These are phyloP conservation scores for Cyrtonyx montezumae DNA, from an alignment of 2,113 vertebrate genomes.

Conservation along the genomic window DNA sequence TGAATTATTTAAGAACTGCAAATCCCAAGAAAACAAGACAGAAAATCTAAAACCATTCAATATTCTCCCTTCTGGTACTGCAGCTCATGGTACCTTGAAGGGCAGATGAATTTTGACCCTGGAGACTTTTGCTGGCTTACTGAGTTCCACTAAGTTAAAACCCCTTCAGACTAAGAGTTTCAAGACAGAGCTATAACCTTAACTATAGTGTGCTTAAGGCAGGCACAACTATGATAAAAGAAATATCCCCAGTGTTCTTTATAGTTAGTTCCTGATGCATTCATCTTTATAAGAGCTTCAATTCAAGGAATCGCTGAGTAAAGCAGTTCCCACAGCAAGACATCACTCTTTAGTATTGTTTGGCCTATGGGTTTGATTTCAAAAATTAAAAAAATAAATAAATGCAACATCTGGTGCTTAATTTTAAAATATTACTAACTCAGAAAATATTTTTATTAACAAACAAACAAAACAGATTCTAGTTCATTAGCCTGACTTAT, in stretches of 20 bases:
- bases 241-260: not conserved
- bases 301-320: not conserved
- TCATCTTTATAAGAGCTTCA: not conserved
- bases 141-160: not conserved
- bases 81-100: not conserved
- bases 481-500: not conserved
- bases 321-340: conserved; percentile 8
- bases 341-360: conserved; percentile 6
- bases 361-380: not conserved
- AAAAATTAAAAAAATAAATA: not conserved
- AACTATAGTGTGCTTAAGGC: not conserved
- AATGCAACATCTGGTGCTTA: not conserved
- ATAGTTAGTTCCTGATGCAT: not conserved
- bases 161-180: not conserved
- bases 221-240: not conserved
- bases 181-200: not conserved
- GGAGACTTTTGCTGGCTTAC: not conserved
- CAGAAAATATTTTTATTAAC: not conserved
- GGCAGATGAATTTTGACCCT: not conserved
- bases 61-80: not conserved
- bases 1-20: not conserved
- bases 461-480: not conserved
- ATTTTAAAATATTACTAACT: conserved; percentile 2
- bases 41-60: not conserved
- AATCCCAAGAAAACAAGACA: not conserved